A percentile compares a stretch with the other conserved stretches of the same genome.
phyloP scores from a whole-genome alignment of 2,113 vertebrate species.

The Girardinichthys multiradiatus region DNA sequence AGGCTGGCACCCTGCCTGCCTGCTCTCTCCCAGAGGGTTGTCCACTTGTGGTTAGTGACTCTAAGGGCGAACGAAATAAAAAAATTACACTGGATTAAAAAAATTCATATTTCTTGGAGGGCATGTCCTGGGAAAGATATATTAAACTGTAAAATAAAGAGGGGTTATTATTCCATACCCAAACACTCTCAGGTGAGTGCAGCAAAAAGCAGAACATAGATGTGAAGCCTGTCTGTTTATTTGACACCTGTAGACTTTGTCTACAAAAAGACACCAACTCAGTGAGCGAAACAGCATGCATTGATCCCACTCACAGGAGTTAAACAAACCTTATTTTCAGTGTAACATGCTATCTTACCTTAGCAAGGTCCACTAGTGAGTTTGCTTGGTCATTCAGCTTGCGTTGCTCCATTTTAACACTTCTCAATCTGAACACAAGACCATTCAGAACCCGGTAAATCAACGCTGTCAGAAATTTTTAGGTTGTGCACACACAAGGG shows the following conservation, averaged over 20 bases:
- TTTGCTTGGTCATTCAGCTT: conserved; percentile 99
- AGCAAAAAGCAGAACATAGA: conserved; percentile 48
- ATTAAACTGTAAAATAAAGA: conserved; percentile 46
- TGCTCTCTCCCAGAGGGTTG: conserved; percentile 71
- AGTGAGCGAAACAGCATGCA: conserved; percentile 57
- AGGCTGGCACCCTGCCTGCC: conserved; percentile 73
- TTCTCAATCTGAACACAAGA: conserved; percentile 97
- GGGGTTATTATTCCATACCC: conserved; percentile 36
- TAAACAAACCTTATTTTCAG: conserved; percentile 51
- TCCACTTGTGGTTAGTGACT: conserved; percentile 66
- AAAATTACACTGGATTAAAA: conserved; percentile 26
- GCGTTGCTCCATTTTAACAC: conserved; percentile 99
- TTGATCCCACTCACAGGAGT: conserved; percentile 49
- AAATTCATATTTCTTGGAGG: conserved; percentile 25
- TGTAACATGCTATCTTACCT: conserved; percentile 86
- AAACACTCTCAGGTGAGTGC: conserved; percentile 32
- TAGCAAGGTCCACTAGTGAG: conserved; percentile 98
- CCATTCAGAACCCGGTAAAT: conserved; percentile 82
- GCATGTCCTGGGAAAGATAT: conserved; percentile 15
- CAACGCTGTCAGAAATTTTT: conserved; percentile 60
- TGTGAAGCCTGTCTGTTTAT: conserved; percentile 80
- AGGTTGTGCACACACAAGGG: conserved; percentile 85
- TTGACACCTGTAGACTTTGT: conserved; percentile 87
- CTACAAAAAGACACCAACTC: conserved; percentile 48
- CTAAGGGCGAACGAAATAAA: conserved; percentile 56